These are phyloP conservation scores for Furnarius figulus DNA, from an alignment of 2,113 vertebrate species.

Conservation along the genomic window DNA sequence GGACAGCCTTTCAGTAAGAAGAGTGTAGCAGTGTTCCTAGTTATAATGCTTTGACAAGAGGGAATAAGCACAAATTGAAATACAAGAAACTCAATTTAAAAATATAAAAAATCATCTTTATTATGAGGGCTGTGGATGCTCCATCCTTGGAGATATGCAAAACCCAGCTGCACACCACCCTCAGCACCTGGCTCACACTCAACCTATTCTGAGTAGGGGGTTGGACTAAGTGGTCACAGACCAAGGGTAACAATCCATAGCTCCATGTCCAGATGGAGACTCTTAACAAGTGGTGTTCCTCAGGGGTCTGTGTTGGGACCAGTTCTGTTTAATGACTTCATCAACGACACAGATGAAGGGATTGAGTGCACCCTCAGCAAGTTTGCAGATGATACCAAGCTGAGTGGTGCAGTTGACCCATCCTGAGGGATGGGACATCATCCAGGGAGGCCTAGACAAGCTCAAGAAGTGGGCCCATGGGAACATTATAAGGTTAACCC, in stretches of 20 bases:
- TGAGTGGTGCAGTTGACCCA: fast-evolving
- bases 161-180: neutral
- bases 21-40: neutral
- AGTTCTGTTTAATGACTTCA: neutral
- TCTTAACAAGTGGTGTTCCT: fast-evolving
- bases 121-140: neutral
- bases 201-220: neutral
- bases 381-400: neutral
- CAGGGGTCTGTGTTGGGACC: neutral
- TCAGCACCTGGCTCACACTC: neutral
- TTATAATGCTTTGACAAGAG: neutral
- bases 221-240: neutral
- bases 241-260: neutral
- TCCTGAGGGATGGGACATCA: fast-evolving
- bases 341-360: fast-evolving
- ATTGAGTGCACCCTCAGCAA: neutral
- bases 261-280: neutral
- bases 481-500: neutral
- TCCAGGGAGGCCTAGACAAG: neutral
- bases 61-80: neutral
- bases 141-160: neutral
- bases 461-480: neutral
- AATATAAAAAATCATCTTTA: neutral
- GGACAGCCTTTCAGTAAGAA: neutral
- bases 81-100: neutral